Base-by-base conservation (phyloP, 2,797 vertebrate genomes). In the Selene dorsalis region DNA sequence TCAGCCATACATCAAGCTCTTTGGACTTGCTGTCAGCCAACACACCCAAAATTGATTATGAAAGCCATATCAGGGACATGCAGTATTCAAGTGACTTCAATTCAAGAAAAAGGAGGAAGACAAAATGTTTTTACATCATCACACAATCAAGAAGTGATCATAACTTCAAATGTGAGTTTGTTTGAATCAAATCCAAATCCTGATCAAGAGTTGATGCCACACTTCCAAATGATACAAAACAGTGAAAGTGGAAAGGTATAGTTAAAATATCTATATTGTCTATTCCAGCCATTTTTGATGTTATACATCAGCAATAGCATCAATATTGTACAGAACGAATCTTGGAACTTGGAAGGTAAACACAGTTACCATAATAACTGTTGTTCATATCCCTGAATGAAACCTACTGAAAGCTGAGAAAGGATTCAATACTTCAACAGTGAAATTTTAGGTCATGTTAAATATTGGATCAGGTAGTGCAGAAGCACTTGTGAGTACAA, bases 401-500 rank as follows among this genome's bases (percentile, higher is more conserved):
- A 39, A 56, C 26, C 26, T 26, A 62, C 16, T 28, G 24, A 63
- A 47, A 43, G 60, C 22, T 11, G 17, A 24, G 12, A 26, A 62
- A 48, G 9, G 20, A 32, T 62, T 65, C 30, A 57, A 48, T 38
- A 57, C 24, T 30, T 17, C 6, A 43, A 52, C 45, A 20, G 22
- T 53, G 10, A 75, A 47, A 63, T n/a, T 63, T 38, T 38, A 35
- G 16, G 20, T 22, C 24, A 22, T 24, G 62, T 50, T 47, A 32
- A 38, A 47, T 24, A 45, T n/a, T 72, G 52, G 28, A 73, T 68
- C 14, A 47, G 53, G 0, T 75, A 61, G 32, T 30, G 12, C 35
- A 47, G 43, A 80, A 18, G 38, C 58, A 28, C n/a, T 20, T 52
- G 58, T 55, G 63, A 57, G n/a, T 3, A 47, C 22, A 53, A 55